These are phyloP conservation scores for Hirtodrosophila cameraria DNA, from an alignment of 2,888 invertebrate genomes.

Conservation along the genomic window DNA sequence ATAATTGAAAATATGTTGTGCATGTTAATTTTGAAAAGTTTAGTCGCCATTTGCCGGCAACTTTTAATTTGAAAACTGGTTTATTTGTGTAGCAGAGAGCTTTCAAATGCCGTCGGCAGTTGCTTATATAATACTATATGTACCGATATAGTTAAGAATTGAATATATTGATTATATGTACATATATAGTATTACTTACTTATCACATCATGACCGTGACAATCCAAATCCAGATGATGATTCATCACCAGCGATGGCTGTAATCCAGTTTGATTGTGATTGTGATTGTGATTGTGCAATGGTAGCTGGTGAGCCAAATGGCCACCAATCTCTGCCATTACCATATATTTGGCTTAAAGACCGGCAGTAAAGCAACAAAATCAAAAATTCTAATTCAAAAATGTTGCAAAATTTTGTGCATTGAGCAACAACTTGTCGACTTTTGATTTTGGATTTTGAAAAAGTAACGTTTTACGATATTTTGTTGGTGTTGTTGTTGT, in stretches of 20 bases:
- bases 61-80: conserved; percentile 26
- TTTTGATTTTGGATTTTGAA: too few species aligned
- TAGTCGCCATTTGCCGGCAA: conserved; percentile 7
- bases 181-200: conserved; percentile 70
- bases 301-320: conserved; percentile 88
- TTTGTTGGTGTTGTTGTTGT: too few species aligned
- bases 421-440: conserved; percentile 55
- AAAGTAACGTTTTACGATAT: too few species aligned
- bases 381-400: conserved; percentile 42
- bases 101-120: conserved; percentile 32
- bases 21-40: neutral
- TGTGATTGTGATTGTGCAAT: conserved; percentile 85
- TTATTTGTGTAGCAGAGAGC: conserved; percentile 6
- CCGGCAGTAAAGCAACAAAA: conserved; percentile 57
- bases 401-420: conserved; percentile 35
- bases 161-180: neutral
- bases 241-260: conserved; percentile 87
- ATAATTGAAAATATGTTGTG: too few species aligned
- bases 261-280: conserved; percentile 86
- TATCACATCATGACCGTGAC: conserved; percentile 84
- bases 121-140: neutral
- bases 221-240: conserved; percentile 85
- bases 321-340: conserved; percentile 88
- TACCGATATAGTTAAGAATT: conserved; percentile 4
- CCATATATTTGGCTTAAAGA: conserved; percentile 85